Conservation (phyloP, 2,113 vertebrate genomes). For the Cyphomyrus discorhynchus region DNA sequence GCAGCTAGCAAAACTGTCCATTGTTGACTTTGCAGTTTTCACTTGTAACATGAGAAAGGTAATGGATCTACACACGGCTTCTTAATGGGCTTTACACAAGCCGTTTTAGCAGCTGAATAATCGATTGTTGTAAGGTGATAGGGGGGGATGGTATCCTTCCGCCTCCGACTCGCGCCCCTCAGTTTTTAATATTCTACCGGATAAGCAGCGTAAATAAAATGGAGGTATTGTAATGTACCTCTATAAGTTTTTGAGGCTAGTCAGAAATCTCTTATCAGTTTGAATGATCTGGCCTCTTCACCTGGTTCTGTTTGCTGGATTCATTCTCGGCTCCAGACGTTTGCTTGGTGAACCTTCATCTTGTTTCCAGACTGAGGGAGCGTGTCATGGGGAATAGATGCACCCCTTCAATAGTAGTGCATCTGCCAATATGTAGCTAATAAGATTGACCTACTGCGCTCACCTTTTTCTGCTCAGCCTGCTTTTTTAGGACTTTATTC, state of each 20-base stretch:
- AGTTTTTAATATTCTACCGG: neutral
- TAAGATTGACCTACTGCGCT: neutral
- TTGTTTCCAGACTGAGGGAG: neutral
- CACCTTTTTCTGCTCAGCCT: neutral
- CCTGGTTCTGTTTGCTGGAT: neutral
- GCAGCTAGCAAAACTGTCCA: slow-evolving; percentile 6
- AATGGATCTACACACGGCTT: neutral
- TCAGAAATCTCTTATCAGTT: neutral
- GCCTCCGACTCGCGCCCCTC: neutral
- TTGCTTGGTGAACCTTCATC: neutral
- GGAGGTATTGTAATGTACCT: neutral
- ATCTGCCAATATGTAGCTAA: neutral
- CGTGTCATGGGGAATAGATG: neutral
- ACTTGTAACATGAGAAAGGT: slow-evolving; percentile 1
- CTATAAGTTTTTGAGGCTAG: neutral
- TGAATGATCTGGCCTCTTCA: neutral
- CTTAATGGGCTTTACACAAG: neutral
- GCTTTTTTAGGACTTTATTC: neutral
- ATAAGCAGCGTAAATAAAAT: neutral
- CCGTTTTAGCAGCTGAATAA: slow-evolving; percentile 12
- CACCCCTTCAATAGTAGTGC: neutral
- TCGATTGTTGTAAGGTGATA: neutral
- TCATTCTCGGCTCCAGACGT: neutral
- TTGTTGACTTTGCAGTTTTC: slow-evolving; percentile 23
- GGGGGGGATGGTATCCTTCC: neutral